Percentiles rank a stretch among this genome's conserved stretches.
These are phyloP conservation scores for Circaetus cinerascens DNA, from an alignment of 2,113 vertebrate species.

Conservation along the genomic window DNA sequence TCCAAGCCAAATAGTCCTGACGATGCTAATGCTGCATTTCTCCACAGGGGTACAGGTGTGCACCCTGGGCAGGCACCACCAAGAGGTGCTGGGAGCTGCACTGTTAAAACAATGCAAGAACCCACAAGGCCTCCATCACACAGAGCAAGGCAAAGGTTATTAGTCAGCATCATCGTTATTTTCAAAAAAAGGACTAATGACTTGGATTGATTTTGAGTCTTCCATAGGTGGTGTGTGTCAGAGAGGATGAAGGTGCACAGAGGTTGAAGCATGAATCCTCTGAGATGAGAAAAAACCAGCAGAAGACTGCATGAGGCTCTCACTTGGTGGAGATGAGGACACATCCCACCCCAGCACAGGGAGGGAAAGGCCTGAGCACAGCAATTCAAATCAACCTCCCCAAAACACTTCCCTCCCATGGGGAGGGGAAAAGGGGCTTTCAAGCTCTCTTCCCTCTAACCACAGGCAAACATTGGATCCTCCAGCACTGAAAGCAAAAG, in stretches of 20 bases:
- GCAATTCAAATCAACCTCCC: neutral
- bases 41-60: no score
- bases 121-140: neutral
- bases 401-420: neutral
- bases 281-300: neutral
- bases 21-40: neutral
- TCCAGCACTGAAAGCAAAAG: neutral
- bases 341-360: neutral
- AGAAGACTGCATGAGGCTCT: neutral
- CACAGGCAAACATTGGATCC: neutral
- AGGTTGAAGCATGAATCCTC: neutral
- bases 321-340: neutral
- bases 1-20: neutral
- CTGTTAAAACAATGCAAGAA: neutral
- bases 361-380: neutral
- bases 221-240: neutral
- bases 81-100: neutral
- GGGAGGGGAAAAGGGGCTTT: neutral
- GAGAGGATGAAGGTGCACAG: neutral
- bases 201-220: neutral
- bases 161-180: neutral
- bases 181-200: neutral
- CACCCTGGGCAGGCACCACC: neutral
- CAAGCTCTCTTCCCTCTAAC: neutral
- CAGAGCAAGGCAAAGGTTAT: neutral